phyloP scores from a whole-genome alignment of 2,797 vertebrate genomes.

The Mastacembelus armatus region DNA sequence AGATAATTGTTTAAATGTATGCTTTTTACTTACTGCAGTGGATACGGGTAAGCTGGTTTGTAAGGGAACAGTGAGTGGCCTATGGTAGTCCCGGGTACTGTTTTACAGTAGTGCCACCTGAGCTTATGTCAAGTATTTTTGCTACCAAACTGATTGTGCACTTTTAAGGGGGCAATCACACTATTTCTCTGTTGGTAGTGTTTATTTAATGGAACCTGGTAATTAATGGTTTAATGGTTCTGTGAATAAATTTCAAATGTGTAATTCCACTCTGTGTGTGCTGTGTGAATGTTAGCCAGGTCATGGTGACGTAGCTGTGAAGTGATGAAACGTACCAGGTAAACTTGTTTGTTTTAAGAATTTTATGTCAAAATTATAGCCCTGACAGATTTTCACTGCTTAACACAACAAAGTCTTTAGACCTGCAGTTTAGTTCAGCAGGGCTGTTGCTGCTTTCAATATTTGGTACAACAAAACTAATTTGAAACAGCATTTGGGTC shows the following conservation, averaged over 20 bases:
- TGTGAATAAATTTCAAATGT: conserved; percentile 22
- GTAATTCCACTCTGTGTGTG: background rate
- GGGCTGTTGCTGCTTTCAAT: no score
- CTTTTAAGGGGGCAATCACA: conserved; percentile 25
- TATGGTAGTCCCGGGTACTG: background rate
- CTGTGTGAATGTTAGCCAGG: conserved; percentile 5
- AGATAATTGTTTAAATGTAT: background rate
- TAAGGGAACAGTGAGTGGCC: background rate
- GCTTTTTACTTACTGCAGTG: background rate
- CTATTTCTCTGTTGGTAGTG: conserved; percentile 34
- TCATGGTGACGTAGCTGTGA: no score
- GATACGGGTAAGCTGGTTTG: background rate
- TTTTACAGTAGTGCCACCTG: background rate
- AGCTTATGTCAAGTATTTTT: conserved; percentile 25
- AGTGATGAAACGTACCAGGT: no score
- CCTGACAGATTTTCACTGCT: no score
- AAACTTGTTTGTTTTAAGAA: no score
- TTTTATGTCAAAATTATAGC: no score
- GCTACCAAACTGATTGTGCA: conserved; percentile 4
- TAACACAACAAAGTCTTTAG: no score
- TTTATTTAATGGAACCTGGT: conserved; percentile 21
- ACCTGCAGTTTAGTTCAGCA: no score
- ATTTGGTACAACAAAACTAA: no score
- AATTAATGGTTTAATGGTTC: conserved; percentile 22
- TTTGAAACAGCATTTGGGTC: no score